Base-by-base conservation (phyloP, 2,888 invertebrate species). In the Parnassius orleans region DNA sequence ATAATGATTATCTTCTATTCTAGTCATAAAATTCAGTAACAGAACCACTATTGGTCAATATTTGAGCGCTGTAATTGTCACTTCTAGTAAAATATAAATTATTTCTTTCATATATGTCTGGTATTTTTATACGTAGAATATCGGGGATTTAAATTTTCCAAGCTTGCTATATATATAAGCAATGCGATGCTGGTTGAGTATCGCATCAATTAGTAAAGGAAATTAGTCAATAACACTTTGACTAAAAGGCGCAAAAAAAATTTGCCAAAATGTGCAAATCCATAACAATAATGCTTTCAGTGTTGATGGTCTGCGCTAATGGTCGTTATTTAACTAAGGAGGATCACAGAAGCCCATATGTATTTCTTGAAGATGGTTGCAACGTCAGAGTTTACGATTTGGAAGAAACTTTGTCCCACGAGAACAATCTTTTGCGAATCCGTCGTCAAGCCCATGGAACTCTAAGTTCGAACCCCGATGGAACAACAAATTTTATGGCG, bases 401-500 rank as follows among this genome's bases (percentile, higher is more conserved):
- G 15, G 19, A 46, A 3, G 53, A 59, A 42, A 1, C 19, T 15
- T 9, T 46, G 14, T 41, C 53, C 11, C 12, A 53, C 11, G 53
- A 53, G 53, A 53, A 47, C 47, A 11, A 53, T 11, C n/a, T 47
- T 10, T 15, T 47, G 15, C 24, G 59, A 53, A 11, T 47, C 1
- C 53, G 59, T 46, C 53, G 59, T 9, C 15, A 46, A 57, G 15
- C 42, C 9, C 41, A 57, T 10, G 33, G 56, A 48, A 47, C 10
- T 42, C 42, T 41, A 51, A 52, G 42, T 58, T n/a, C 14, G 2
- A 75, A 75, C 56, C 71, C 74, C 10, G 74, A 74, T 67, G 73
- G 75, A 11, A 64, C 60, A 19, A 24, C 64, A 0, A 75, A 75
- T 57, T 10, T 72, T 3, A 68, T 69, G 58, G 70, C 55, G 0